Percentiles rank a stretch among this genome's conserved stretches.
Conservation (phyloP, 2,797 vertebrate species). For the Mycteria americana region DNA sequence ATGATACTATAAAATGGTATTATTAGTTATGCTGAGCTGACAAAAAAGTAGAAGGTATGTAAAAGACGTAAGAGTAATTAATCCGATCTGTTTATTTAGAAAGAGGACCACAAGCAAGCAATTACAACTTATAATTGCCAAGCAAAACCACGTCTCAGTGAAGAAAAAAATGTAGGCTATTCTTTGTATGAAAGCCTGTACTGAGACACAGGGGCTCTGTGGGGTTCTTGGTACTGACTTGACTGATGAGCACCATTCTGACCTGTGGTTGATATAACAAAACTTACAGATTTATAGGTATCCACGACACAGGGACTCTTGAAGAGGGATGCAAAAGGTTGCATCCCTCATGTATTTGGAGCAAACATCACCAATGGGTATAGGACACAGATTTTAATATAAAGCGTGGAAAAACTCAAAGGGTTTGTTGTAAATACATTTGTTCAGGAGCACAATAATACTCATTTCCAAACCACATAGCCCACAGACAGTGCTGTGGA, state of each 20-base stretch:
- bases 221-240: accelerated
- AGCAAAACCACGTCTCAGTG: background rate
- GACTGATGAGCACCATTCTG: background rate
- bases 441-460: background rate
- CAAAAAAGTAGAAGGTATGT: background rate
- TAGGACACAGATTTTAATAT: background rate
- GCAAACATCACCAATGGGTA: background rate
- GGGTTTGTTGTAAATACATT: background rate
- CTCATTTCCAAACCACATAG: background rate
- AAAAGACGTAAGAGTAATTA: background rate
- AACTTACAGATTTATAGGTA: background rate
- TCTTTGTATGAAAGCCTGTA: background rate
- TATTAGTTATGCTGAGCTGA: background rate
- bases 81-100: background rate
- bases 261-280: background rate
- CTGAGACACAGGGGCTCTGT: background rate
- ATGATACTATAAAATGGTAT: background rate
- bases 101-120: background rate
- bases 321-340: background rate
- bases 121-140: background rate
- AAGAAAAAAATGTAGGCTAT: background rate
- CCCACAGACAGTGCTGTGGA: background rate
- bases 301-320: too few species aligned
- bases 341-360: accelerated
- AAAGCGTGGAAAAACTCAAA: background rate